These are phyloP conservation scores for Numenius phaeopus DNA, from an alignment of 2,797 vertebrate species.

Conservation along the genomic window DNA sequence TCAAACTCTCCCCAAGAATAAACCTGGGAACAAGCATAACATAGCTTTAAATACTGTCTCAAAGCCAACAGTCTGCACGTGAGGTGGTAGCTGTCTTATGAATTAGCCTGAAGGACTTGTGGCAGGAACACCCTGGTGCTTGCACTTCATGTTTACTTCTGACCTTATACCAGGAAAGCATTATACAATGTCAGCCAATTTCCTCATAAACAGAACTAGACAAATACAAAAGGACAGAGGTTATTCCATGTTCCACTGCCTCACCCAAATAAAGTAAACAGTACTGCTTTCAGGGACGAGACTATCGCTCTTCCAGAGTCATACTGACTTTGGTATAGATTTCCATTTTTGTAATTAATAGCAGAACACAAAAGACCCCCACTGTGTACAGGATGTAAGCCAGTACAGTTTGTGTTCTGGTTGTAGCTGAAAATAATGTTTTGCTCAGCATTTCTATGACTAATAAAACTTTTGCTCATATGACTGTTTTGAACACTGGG, in stretches of 20 bases:
- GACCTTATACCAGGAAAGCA: not conserved
- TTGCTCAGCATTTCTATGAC: not conserved
- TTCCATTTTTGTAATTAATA: not conserved
- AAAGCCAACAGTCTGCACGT: not conserved
- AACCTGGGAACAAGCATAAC: not conserved
- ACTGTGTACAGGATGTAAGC: not conserved
- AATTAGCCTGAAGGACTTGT: not conserved
- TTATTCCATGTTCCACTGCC: not conserved
- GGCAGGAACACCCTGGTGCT: not conserved
- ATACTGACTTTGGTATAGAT: not conserved
- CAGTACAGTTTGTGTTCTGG: not conserved
- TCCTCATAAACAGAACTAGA: not conserved
- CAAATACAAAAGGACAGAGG: not conserved
- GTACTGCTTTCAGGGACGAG: not conserved
- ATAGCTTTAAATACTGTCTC: not conserved
- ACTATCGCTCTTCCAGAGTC: not conserved
- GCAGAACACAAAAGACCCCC: not conserved
- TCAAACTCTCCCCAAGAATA: not conserved
- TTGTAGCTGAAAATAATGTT: not conserved
- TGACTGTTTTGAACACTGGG: not conserved
- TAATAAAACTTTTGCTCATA: not conserved
- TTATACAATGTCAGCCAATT: not conserved
- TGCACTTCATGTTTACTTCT: not conserved
- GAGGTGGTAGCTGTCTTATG: not conserved
- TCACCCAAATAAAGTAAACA: constrained; percentile 26